A percentile compares a stretch with the other conserved stretches of the same genome.
These are phyloP conservation scores for Bufo bufo DNA, from an alignment of 2,113 vertebrate species.

Conservation along the genomic window DNA sequence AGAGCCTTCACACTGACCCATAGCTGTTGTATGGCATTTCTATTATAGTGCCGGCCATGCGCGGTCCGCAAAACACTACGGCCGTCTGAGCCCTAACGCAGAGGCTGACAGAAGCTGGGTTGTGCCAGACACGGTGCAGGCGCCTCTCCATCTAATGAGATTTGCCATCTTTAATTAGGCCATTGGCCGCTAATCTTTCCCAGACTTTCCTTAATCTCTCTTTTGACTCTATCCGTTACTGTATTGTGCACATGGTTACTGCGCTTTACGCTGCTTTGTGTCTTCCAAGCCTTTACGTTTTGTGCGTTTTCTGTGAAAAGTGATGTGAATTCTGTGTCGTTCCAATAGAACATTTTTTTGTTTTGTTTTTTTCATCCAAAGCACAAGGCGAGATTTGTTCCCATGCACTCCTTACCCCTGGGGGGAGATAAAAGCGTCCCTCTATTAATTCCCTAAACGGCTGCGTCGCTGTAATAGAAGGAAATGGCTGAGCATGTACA, in stretches of 20 bases:
- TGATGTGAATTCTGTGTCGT: background rate
- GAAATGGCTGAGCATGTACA: background rate
- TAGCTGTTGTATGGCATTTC: too few relatives aligned
- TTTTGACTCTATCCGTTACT: background rate
- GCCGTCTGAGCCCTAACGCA: too few relatives aligned
- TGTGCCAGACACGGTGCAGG: background rate
- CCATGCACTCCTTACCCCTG: background rate
- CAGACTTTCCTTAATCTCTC: background rate
- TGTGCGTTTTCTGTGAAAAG: background rate
- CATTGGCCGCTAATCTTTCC: background rate
- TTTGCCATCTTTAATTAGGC: conserved; percentile 33
- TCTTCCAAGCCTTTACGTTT: background rate
- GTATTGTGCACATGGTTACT: background rate
- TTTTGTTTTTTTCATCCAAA: background rate
- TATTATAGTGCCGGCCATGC: too few relatives aligned
- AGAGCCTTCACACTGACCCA: too few relatives aligned
- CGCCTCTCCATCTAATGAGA: conserved; percentile 2
- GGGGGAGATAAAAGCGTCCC: background rate
- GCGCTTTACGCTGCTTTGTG: background rate
- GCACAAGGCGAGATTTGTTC: background rate
- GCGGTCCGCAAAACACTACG: too few relatives aligned
- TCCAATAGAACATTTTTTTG: background rate
- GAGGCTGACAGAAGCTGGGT: too few relatives aligned
- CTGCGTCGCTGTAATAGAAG: background rate
- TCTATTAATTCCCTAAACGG: background rate